Evolutionary conservation across 2,113 vertebrate species (phyloP).

Genomic region (Sinocyclocheilus rhinocerous): DNA sequence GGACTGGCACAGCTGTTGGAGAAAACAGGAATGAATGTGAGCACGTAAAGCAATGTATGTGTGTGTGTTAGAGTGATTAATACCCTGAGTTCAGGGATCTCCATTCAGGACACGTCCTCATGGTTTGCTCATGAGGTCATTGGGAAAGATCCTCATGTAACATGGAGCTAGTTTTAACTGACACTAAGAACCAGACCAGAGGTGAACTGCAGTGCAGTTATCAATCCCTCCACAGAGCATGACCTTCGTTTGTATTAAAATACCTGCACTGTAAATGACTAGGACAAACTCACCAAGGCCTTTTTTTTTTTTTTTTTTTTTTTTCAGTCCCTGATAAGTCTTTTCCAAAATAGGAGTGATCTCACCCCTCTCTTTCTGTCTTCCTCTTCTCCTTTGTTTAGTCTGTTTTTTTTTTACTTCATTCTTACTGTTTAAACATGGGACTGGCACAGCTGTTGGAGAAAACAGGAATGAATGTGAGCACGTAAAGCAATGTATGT

Average conservation of each 20-base stretch:
- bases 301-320: neutral
- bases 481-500: conserved; percentile 9
- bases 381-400: conserved; percentile 56
- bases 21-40: conserved; percentile 5
- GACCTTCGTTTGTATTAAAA: neutral
- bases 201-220: conserved; percentile 15
- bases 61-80: conserved; percentile 67
- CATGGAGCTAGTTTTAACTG: conserved; percentile 58
- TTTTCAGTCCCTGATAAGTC: conserved; percentile 51
- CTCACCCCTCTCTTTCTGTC: conserved; percentile 50
- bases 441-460: conserved; percentile 38
- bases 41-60: conserved; percentile 9
- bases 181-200: conserved; percentile 49
- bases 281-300: neutral
- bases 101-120: conserved; percentile 72
- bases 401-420: conserved; percentile 42
- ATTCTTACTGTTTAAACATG: conserved; percentile 38
- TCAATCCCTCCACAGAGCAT: neutral
- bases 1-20: conserved; percentile 38
- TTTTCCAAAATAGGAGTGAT: conserved; percentile 58
- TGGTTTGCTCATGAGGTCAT: conserved; percentile 78
- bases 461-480: conserved; percentile 5
- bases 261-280: conserved; percentile 9
- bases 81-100: conserved; percentile 76
- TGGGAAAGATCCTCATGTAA: conserved; percentile 71